A percentile compares a stretch with the other conserved stretches of the same genome.
Conservation (phyloP, 2,797 vertebrate species). For the Acanthiza pusilla region DNA sequence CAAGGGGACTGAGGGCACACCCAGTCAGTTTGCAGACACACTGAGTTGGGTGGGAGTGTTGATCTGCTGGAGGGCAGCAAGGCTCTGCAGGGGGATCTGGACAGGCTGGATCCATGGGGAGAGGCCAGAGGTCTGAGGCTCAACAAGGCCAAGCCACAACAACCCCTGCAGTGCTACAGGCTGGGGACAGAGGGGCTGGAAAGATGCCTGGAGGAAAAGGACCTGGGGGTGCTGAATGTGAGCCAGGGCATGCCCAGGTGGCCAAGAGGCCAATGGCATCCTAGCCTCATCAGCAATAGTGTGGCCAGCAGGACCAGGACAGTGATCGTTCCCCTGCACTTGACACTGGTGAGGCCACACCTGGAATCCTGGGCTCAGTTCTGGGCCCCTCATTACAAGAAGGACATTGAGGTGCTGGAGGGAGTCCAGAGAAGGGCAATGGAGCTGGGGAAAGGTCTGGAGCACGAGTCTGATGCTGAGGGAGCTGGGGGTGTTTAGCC, state of each 20-base stretch:
- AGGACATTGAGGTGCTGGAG: background rate
- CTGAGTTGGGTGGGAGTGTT: rapidly evolving
- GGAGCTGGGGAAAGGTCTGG: background rate
- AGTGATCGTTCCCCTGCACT: rapidly evolving
- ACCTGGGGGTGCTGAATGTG: background rate
- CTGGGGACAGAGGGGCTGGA: background rate
- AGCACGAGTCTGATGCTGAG: background rate
- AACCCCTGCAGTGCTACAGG: background rate
- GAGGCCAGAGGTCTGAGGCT: background rate
- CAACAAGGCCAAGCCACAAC: background rate
- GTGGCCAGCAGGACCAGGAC: background rate
- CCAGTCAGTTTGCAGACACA: background rate
- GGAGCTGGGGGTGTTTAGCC: rapidly evolving
- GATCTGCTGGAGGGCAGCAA: background rate
- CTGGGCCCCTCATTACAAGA: rapidly evolving
- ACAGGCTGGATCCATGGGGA: background rate
- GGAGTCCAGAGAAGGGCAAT: rapidly evolving
- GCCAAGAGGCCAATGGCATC: background rate
- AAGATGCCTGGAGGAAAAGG: background rate
- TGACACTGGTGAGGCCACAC: rapidly evolving
- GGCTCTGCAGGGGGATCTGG: background rate
- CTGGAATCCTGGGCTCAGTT: rapidly evolving
- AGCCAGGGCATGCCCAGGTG: background rate
- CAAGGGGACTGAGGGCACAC: background rate
- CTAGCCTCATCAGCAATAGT: background rate